Evolutionary conservation across 2,888 invertebrate species (phyloP).

Genomic region (Chaitophorus viminalis): DNA sequence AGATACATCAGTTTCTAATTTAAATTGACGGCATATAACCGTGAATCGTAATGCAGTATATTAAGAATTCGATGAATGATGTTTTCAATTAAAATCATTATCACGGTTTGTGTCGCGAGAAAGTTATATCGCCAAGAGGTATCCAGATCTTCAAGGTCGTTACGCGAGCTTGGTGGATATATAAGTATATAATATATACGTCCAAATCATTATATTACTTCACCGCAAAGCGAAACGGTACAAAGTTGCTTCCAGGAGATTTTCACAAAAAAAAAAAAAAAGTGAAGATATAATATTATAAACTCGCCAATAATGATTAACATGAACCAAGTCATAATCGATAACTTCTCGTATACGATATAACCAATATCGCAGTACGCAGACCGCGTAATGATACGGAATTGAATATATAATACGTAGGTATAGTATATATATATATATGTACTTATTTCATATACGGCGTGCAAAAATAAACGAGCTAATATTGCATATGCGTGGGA

Average conservation of each 20-base stretch:
- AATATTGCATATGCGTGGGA: background rate
- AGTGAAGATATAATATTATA: background rate
- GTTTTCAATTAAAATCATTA: background rate
- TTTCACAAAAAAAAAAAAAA: background rate
- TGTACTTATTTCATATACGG: too few relatives aligned
- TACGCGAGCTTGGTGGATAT: background rate
- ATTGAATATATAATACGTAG: background rate
- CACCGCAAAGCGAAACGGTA: background rate
- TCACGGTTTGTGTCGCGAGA: background rate
- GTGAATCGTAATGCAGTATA: background rate
- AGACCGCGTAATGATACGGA: background rate
- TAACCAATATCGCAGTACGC: background rate
- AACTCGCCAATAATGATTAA: background rate
- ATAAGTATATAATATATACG: too few relatives aligned
- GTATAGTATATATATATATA: background rate
- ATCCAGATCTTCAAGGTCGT: background rate
- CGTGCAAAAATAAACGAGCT: background rate
- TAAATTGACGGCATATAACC: background rate
- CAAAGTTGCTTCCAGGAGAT: background rate
- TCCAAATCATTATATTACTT: background rate
- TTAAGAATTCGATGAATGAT: background rate
- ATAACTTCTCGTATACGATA: background rate
- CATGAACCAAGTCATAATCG: background rate
- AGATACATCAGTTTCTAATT: conserved; percentile 20
- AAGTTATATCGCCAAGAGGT: background rate